phyloP scores from a whole-genome alignment of 1,140 invertebrate species.

The Nomia melanderi region DNA sequence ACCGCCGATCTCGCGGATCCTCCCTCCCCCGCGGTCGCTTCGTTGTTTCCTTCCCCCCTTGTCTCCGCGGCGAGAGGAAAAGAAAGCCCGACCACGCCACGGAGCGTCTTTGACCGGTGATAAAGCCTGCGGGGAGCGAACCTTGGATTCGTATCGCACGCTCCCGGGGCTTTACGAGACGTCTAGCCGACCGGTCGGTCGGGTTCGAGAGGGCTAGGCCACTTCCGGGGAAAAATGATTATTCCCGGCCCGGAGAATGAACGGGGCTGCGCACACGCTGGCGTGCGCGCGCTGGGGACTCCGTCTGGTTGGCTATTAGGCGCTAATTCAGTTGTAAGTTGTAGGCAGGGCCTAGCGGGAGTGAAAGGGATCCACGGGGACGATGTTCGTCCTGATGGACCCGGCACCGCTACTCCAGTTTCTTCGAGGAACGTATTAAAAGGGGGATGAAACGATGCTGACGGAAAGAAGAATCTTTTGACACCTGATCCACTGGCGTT shows the following conservation, averaged over 20 bases:
- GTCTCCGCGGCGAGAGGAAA: neutral
- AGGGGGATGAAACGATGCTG: conserved; percentile 47
- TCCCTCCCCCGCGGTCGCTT: neutral
- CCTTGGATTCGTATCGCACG: too few species aligned
- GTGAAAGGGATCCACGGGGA: conserved; percentile 61
- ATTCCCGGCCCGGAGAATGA: conserved; percentile 39
- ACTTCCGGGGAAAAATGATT: conserved; percentile 7
- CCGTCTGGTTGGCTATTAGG: conserved; percentile 60
- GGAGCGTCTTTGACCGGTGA: neutral
- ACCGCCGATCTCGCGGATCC: conserved; percentile 52
- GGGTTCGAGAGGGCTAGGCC: too few species aligned
- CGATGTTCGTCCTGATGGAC: conserved; percentile 57
- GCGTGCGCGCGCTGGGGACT: conserved; percentile 7
- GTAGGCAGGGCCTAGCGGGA: conserved; percentile 57
- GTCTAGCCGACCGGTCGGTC: too few species aligned
- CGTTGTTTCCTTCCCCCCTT: too few species aligned
- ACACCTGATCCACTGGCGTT: too few species aligned
- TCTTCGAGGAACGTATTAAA: conserved; percentile 58
- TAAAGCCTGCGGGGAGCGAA: neutral
- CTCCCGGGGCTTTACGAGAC: too few species aligned
- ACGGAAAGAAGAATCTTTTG: conserved; percentile 29
- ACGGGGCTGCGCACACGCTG: too few species aligned
- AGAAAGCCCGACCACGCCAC: neutral
- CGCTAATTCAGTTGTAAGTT: conserved; percentile 66
- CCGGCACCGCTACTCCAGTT: conserved; percentile 27